Percentiles rank a stretch among this genome's conserved stretches.
phyloP scores from a whole-genome alignment of 2,888 invertebrate genomes.

The Calameuta idolon region DNA sequence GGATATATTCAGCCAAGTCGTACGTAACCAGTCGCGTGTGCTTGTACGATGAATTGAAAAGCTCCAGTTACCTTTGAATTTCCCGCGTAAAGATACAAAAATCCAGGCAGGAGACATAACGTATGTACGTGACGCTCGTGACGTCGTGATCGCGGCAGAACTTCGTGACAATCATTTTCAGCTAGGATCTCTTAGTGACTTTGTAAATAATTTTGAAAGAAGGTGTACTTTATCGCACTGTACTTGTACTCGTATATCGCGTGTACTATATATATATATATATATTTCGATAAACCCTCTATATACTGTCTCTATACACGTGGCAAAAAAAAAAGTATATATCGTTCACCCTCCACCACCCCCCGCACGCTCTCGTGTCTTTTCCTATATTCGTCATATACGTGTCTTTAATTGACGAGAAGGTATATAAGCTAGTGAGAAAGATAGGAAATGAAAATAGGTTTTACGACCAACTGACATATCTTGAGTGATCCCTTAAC shows the following conservation, averaged over 20 bases:
- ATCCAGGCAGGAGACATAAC: background rate
- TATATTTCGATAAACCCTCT: background rate
- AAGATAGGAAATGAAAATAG: background rate
- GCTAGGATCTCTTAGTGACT: constrained; percentile 6
- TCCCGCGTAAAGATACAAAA: background rate
- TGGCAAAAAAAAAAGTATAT: background rate
- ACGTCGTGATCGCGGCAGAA: constrained; percentile 17
- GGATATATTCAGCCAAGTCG: background rate
- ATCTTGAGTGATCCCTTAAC: background rate
- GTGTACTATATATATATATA: constrained; percentile 2
- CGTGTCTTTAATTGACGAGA: background rate
- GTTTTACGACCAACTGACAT: background rate
- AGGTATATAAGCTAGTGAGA: background rate
- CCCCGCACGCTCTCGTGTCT: background rate
- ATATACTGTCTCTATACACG: background rate
- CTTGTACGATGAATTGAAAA: background rate
- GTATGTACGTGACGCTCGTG: background rate
- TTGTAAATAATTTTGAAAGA: background rate
- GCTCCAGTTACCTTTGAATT: background rate
- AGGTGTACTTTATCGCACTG: background rate
- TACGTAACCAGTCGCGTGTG: background rate
- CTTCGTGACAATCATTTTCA: constrained; percentile 61
- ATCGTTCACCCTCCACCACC: background rate
- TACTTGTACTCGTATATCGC: background rate
- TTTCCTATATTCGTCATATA: background rate